Conservation (phyloP, 2,888 invertebrate genomes). For the Eupithecia subumbrata region DNA sequence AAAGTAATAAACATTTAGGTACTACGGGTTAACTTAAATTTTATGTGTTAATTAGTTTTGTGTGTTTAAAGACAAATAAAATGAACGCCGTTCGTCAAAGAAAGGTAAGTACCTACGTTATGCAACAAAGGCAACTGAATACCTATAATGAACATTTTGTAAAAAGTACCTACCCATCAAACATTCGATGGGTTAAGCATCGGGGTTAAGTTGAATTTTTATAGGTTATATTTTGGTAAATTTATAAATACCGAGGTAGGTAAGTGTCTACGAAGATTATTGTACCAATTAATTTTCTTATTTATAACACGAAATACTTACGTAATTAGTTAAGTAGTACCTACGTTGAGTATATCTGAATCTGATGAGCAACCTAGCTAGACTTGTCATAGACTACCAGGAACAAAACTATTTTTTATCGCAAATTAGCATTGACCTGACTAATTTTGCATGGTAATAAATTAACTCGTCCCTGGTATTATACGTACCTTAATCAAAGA, state of each 20-base stretch:
- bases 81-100: constrained; percentile 54
- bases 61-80: neutral
- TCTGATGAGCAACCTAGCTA: too few relatives aligned
- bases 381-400: neutral
- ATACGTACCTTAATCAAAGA: neutral
- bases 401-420: neutral
- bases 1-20: neutral
- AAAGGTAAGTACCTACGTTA: constrained; percentile 56
- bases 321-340: too few relatives aligned
- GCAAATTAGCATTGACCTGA: neutral
- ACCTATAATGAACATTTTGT: neutral
- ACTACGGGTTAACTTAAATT: too few relatives aligned
- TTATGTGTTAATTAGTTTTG: neutral
- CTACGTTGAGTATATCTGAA: too few relatives aligned
- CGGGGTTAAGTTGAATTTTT: neutral
- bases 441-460: neutral
- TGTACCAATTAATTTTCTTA: too few relatives aligned
- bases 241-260: neutral
- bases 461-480: neutral
- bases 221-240: neutral
- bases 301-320: too few relatives aligned
- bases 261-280: too few relatives aligned
- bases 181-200: neutral
- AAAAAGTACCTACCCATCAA: too few relatives aligned
- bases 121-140: neutral